These are phyloP conservation scores for Oenanthe oenanthe DNA, from an alignment of 2,113 vertebrate genomes.

Conservation along the genomic window DNA sequence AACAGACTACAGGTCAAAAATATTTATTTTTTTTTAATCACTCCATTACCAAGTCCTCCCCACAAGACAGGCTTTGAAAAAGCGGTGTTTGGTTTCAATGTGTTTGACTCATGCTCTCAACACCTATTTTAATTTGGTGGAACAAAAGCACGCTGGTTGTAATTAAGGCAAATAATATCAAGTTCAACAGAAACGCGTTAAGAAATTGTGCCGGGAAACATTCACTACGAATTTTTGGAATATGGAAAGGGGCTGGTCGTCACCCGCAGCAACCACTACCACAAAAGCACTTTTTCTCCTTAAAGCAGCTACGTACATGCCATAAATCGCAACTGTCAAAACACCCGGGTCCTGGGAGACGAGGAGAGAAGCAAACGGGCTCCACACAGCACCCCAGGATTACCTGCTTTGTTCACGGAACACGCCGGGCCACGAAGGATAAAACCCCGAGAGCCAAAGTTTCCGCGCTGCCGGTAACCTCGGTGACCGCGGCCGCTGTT, in stretches of 20 bases:
- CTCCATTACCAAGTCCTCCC: neutral
- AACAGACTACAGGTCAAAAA: neutral
- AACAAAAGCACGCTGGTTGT: neutral
- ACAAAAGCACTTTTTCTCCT: neutral
- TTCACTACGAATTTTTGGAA: neutral
- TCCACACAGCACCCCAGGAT: neutral
- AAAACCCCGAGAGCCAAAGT: fast-evolving
- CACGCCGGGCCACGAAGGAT: neutral
- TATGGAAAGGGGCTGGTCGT: neutral
- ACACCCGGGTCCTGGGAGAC: neutral
- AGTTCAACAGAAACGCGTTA: neutral
- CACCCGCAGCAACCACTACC: neutral
- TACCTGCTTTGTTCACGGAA: neutral
- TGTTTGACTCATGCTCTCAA: fast-evolving
- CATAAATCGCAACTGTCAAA: constrained; percentile 34
- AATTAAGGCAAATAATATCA: neutral
- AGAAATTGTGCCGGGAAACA: fast-evolving
- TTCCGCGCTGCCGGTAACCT: fast-evolving
- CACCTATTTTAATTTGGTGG: neutral
- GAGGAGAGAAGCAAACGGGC: neutral
- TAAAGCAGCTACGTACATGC: neutral
- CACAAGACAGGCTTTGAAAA: neutral
- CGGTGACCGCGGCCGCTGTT: neutral
- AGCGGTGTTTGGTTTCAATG: neutral
- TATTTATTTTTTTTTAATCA: neutral